Evolutionary conservation across 1,140 invertebrate species (phyloP).

Genomic region (Apis laboriosa): DNA sequence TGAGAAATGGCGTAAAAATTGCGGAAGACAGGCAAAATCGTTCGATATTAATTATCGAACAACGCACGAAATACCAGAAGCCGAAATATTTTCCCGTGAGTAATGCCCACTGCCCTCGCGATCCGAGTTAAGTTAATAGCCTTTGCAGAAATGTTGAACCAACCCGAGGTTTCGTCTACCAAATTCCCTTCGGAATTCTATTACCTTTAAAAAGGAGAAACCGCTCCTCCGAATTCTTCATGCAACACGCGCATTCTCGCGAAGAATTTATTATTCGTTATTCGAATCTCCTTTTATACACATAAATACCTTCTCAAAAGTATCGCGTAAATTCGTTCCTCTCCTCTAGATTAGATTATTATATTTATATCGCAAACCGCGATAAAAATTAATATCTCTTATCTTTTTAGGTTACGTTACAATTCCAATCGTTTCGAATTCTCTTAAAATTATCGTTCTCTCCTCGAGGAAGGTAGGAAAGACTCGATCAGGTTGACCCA

Average conservation of each 20-base stretch:
- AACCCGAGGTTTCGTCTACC: not conserved
- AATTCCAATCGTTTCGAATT: no score
- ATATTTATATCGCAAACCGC: no score
- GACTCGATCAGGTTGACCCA: slow-evolving; percentile 14
- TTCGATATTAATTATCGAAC: slow-evolving; percentile 37
- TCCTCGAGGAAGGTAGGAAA: not conserved
- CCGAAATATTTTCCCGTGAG: slow-evolving; percentile 4
- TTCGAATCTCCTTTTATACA: no score
- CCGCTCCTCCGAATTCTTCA: no score
- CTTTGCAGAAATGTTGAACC: not conserved
- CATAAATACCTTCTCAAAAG: no score
- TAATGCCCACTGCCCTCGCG: not conserved
- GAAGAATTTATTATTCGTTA: no score
- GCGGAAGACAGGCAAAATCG: slow-evolving; percentile 23
- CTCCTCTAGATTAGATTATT: no score
- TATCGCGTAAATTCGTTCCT: no score
- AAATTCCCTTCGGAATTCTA: not conserved
- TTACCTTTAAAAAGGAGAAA: not conserved
- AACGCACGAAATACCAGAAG: slow-evolving; percentile 20
- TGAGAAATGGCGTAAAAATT: slow-evolving; percentile 46
- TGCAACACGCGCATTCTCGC: no score
- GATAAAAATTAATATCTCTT: no score
- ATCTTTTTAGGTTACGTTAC: no score
- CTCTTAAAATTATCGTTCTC: not conserved
- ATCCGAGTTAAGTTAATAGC: not conserved